Percentiles rank a stretch among this genome's conserved stretches.
Conservation (phyloP, 92 coral and sea anemone species). For the Plumapathes pennacea region DNA sequence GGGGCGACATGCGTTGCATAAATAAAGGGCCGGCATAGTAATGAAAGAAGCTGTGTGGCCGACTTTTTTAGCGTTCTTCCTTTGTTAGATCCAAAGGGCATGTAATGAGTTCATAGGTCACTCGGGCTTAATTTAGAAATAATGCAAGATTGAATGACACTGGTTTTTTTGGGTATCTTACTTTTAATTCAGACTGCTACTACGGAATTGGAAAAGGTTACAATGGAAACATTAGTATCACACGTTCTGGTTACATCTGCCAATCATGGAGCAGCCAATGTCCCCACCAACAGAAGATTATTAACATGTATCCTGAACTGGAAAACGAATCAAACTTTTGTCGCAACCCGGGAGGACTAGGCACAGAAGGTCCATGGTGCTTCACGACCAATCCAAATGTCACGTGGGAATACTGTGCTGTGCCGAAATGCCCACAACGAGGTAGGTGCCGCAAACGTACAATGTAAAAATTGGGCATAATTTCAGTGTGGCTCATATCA, state of each 20-base stretch:
- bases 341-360: slow-evolving; percentile 51
- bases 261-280: slow-evolving; percentile 66
- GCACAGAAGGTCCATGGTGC: slow-evolving; percentile 63
- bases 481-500: too few relatives aligned
- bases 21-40: too few relatives aligned
- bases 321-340: slow-evolving; percentile 40
- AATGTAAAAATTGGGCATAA: too few relatives aligned
- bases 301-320: slow-evolving; percentile 27
- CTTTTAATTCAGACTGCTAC: slow-evolving; percentile 36
- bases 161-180: too few relatives aligned
- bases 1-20: too few relatives aligned
- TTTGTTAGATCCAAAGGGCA: too few relatives aligned
- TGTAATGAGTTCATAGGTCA: too few relatives aligned
- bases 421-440: slow-evolving; percentile 23
- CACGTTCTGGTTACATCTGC: slow-evolving; percentile 46
- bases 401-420: slow-evolving; percentile 63
- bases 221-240: slow-evolving; percentile 37
- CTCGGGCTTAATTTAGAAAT: too few relatives aligned
- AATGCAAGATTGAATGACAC: too few relatives aligned
- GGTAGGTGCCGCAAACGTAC: too few relatives aligned
- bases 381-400: slow-evolving; percentile 28
- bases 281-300: slow-evolving; percentile 66
- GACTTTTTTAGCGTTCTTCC: too few relatives aligned
- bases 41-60: too few relatives aligned
- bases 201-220: slow-evolving; percentile 36